A percentile compares a stretch with the other conserved stretches of the same genome.
Conservation (phyloP, 2,888 invertebrate genomes). For the Xiphydria camelus region DNA sequence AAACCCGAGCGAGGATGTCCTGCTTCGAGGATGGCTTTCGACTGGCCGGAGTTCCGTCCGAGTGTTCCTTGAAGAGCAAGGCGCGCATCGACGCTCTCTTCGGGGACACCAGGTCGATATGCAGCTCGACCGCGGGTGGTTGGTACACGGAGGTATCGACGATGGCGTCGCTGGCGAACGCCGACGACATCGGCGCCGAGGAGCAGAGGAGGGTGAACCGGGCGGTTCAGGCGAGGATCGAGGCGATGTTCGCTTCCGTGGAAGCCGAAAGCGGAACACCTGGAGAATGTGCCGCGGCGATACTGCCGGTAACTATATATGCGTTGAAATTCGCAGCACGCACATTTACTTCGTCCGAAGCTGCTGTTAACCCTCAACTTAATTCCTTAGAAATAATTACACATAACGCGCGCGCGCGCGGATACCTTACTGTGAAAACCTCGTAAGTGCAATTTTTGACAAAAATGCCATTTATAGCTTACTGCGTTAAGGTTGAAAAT, state of each 20-base stretch:
- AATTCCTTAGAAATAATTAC: too few species aligned
- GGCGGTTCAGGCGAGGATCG: slow-evolving; percentile 83
- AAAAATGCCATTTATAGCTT: too few species aligned
- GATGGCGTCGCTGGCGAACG: slow-evolving; percentile 25
- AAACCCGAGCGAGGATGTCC: slow-evolving; percentile 5
- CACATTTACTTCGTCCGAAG: too few species aligned
- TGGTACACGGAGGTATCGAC: slow-evolving; percentile 37
- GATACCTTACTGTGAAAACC: too few species aligned
- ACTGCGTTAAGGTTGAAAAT: too few species aligned
- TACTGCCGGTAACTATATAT: slow-evolving; percentile 43
- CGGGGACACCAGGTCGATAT: slow-evolving; percentile 69
- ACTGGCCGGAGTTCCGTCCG: slow-evolving; percentile 49
- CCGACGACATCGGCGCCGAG: slow-evolving; percentile 51
- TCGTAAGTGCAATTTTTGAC: too few species aligned
- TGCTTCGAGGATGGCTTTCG: slow-evolving; percentile 49
- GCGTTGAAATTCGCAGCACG: too few species aligned
- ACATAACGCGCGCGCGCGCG: too few species aligned
- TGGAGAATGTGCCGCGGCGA: slow-evolving; percentile 50
- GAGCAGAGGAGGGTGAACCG: slow-evolving; percentile 63
- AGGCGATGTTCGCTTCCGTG: slow-evolving; percentile 72
- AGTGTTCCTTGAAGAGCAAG: slow-evolving; percentile 53
- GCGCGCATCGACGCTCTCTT: slow-evolving; percentile 80
- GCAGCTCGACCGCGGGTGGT: slow-evolving; percentile 54
- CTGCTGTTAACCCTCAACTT: too few species aligned
- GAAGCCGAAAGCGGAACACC: slow-evolving; percentile 42